phyloP scores from a whole-genome alignment of 2,797 vertebrate species.

The Podarcis lilfordi region DNA sequence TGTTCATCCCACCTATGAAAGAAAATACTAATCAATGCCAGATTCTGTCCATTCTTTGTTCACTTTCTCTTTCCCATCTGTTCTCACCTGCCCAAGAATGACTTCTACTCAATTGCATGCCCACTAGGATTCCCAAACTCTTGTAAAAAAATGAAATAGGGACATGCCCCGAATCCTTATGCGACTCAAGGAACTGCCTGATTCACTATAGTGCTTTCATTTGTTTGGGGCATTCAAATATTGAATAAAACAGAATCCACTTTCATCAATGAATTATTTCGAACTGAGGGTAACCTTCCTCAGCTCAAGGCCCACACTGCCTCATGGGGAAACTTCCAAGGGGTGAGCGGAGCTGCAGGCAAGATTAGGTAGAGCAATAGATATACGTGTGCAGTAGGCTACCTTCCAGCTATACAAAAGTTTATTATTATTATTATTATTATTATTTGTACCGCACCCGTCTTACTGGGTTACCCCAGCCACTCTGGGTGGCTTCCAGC shows the following conservation, averaged over 20 bases:
- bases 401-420: no score
- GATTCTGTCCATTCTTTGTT: neutral
- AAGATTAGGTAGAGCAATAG: no score
- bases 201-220: neutral
- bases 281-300: no score
- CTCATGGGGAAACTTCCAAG: no score
- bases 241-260: neutral
- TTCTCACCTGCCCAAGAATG: neutral
- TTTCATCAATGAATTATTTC: neutral
- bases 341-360: no score
- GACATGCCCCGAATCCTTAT: neutral
- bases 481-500: no score
- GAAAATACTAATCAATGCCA: conserved; percentile 3
- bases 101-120: neutral
- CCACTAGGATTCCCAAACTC: neutral
- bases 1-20: neutral
- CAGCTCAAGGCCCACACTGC: no score
- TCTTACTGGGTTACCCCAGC: no score
- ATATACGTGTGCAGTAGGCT: no score
- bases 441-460: no score
- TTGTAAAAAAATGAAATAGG: neutral
- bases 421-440: no score
- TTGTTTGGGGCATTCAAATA: neutral
- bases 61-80: neutral
- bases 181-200: neutral